Evolutionary conservation across 1,140 invertebrate species (phyloP), one percentile per base, ranked within the genome.

Genomic region (Scaptomyza pallida): DNA sequence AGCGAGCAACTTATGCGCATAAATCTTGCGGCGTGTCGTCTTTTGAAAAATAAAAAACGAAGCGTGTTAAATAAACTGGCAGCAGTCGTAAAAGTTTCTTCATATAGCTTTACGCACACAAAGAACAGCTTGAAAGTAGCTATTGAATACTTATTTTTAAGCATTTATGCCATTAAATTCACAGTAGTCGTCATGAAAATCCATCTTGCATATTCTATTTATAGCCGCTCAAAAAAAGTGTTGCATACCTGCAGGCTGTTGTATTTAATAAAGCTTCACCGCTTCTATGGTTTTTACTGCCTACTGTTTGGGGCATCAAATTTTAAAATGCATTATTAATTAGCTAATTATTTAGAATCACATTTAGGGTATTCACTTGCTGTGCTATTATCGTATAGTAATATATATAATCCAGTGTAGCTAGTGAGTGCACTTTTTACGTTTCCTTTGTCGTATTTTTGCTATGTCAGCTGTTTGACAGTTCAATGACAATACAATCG

Each of bases 1-100:
- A 72, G 71, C 63, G 51, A 33, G 37, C 21, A 74, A 74, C 65
- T 74, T 74, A 74, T 74, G 71, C 65, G 65, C 71, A 74, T 74
- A 74, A 74, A 74, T 74, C 71, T 74, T 70, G 33, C 35, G 47
- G 63, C 45, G 45, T 59, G 21, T 55, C 67, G 26, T 62, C 50
- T 12, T 8, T n/a, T n/a, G n/a, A n/a, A n/a, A n/a, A n/a, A n/a
- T n/a, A 30, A 69, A 55, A 69, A 69, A 54, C 30, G 56, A 5
- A 50, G 43, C 21, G 56, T 61, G 63, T 67, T 72, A 72, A 72
- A 67, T 72, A 72, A 72, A 68, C 63, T 71, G 68, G 52, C 68
- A 70, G 54, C 62, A 67, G 63, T 47, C 55, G 48, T 12, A 67
- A 67, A 72, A 60, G 33, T 64, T 70, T 51, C n/a, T 26, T 23